Evolutionary conservation across 2,797 vertebrate species (phyloP).

Genomic region (Peromyscus aztecus): DNA sequence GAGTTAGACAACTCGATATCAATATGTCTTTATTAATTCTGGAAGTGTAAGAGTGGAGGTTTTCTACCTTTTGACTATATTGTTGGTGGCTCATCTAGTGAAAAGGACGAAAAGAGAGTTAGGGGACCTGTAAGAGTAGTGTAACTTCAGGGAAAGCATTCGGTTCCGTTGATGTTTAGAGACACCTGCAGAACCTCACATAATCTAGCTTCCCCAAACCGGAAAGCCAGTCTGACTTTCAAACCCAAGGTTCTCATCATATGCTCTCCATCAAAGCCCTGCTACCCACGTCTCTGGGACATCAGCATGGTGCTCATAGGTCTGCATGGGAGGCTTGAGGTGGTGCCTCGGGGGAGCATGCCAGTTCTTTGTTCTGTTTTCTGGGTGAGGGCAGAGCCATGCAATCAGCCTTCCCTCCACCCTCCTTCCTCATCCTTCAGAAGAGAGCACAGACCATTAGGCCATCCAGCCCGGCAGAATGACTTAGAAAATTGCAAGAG

Average conservation of each 20-base stretch:
- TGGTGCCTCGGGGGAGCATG: no score
- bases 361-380: neutral
- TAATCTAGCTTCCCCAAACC: neutral
- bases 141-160: conserved; percentile 46
- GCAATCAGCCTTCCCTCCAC: neutral
- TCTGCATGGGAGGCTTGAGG: neutral
- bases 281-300: neutral
- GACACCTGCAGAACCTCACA: neutral
- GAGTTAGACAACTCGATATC: neutral
- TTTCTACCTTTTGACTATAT: conserved; percentile 46
- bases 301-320: neutral
- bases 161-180: neutral
- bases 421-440: neutral
- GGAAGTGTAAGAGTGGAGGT: neutral
- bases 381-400: neutral
- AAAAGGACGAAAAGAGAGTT: neutral
- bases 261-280: rapidly evolving
- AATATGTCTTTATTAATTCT: neutral
- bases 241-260: neutral
- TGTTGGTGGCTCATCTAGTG: neutral
- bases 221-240: conserved; percentile 33
- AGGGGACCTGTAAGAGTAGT: neutral
- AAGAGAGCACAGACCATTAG: neutral
- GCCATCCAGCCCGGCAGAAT: neutral
- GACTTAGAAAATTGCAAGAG: neutral